Evolutionary conservation across 2,113 vertebrate genomes (phyloP), one percentile per base, ranked within the genome.

Genomic region (Leptodactylus fuscus): DNA sequence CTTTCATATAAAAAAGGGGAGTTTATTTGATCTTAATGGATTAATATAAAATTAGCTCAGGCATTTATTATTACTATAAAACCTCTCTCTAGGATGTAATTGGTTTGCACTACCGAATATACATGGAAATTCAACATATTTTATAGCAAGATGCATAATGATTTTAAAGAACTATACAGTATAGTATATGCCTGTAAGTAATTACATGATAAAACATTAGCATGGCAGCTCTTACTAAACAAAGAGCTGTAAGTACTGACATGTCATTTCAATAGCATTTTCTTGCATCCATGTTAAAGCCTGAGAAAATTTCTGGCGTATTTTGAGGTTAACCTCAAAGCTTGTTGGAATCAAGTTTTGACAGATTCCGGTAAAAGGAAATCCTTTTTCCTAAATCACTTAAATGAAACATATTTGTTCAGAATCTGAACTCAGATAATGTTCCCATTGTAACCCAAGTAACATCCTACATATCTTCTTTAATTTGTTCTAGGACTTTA

Each of bases 291-390:
- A 78, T 67, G 32, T 69, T 55, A 55, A 79, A 53, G 41, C 16
- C 58, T 55, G 65, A 85, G 62, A 85, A 85, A 53, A 85, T 69
- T 46, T 41, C 62, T 85, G 32, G 27, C 60, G 44, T 44, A 85
- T 67, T 85, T 79, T 85, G 60, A 85, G 83, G 83, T 79, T 85
- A 85, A 85, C 83, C 83, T 85, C 83, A 85, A 85, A 85, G 75
- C 60, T 70, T 69, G 22, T 55, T 79, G 75, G 75, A 69, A 85
- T 85, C 75, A 67, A 70, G 73, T 69, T 85, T 79, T 85, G 83
- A 85, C 75, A 85, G 83, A 85, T 85, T 85, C 83, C 83, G 75
- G 83, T 78, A 79, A 85, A n/a, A 85, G 83, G 83, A 85, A 85
- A 85, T 85, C 83, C 83, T 79, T 85, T 85, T 85, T 67, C 60